phyloP scores from a whole-genome alignment of 2,797 vertebrate genomes.

The Gastrophryne carolinensis region DNA sequence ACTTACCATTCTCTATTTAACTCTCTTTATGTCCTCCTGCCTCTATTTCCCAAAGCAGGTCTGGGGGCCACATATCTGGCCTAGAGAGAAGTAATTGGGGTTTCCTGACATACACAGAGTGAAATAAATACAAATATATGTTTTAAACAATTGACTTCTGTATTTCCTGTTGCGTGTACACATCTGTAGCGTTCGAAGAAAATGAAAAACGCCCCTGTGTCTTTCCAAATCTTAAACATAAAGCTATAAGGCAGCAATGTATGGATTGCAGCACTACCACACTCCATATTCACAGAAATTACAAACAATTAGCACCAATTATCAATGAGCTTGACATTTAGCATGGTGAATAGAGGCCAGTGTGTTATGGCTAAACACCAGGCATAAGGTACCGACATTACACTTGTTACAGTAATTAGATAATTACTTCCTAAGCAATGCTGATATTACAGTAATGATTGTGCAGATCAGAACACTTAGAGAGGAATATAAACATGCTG shows the following conservation, averaged over 20 bases:
- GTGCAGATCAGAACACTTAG: neutral
- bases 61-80: too few relatives aligned
- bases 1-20: too few relatives aligned
- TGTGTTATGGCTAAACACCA: neutral
- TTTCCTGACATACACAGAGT: too few relatives aligned
- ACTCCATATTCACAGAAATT: neutral
- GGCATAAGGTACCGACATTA: neutral
- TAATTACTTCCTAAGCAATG: neutral
- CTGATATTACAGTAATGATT: conserved; percentile 1
- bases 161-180: too few relatives aligned
- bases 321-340: conserved; percentile 24
- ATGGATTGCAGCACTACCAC: conserved; percentile 3
- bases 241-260: neutral
- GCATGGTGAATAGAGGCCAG: conserved; percentile 8
- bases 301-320: conserved; percentile 13
- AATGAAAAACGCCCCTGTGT: neutral
- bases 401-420: neutral
- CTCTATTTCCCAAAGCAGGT: too few relatives aligned
- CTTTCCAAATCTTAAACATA: neutral
- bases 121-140: too few relatives aligned
- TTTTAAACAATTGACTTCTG: too few relatives aligned
- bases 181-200: too few relatives aligned
- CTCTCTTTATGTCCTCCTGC: too few relatives aligned
- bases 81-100: too few relatives aligned
- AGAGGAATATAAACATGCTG: neutral